Percentiles rank a stretch among this genome's conserved stretches.
Conservation (phyloP, 2,113 vertebrate species). For the Panthera tigris region DNA sequence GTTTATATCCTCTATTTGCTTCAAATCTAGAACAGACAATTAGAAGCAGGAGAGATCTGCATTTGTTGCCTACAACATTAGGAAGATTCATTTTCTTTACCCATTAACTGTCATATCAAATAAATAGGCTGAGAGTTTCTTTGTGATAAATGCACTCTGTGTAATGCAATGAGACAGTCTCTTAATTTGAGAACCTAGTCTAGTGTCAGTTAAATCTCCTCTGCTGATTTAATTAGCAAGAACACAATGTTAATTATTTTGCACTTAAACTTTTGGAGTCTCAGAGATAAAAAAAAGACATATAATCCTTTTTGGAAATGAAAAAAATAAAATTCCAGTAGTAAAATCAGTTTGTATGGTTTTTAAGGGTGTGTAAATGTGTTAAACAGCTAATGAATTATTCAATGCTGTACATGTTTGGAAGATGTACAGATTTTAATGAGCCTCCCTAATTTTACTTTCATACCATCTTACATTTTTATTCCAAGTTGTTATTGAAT, state of each 20-base stretch:
- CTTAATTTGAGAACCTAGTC: constrained; percentile 77
- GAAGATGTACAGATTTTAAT: constrained; percentile 80
- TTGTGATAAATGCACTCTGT: constrained; percentile 74
- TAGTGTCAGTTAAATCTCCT: constrained; percentile 78
- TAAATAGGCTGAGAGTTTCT: constrained; percentile 76
- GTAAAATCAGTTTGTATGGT: constrained; percentile 73
- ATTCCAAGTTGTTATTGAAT: constrained; percentile 68
- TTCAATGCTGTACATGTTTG: constrained; percentile 70
- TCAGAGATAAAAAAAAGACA: neutral
- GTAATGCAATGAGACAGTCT: constrained; percentile 79
- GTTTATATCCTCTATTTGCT: constrained; percentile 56
- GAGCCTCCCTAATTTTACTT: constrained; percentile 77
- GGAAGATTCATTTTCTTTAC: constrained; percentile 72
- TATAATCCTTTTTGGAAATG: constrained; percentile 61
- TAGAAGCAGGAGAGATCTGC: constrained; percentile 33
- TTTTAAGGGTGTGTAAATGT: constrained; percentile 56
- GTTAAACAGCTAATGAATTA: constrained; percentile 79
- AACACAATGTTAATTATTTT: constrained; percentile 80
- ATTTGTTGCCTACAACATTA: neutral
- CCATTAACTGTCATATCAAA: constrained; percentile 70
- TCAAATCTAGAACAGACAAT: constrained; percentile 46
- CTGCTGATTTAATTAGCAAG: constrained; percentile 82
- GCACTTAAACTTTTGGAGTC: constrained; percentile 76
- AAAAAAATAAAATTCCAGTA: constrained; percentile 54
- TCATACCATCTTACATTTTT: constrained; percentile 67